Base-by-base conservation (phyloP, 2,888 invertebrate genomes). In the Oligia strigilis region DNA sequence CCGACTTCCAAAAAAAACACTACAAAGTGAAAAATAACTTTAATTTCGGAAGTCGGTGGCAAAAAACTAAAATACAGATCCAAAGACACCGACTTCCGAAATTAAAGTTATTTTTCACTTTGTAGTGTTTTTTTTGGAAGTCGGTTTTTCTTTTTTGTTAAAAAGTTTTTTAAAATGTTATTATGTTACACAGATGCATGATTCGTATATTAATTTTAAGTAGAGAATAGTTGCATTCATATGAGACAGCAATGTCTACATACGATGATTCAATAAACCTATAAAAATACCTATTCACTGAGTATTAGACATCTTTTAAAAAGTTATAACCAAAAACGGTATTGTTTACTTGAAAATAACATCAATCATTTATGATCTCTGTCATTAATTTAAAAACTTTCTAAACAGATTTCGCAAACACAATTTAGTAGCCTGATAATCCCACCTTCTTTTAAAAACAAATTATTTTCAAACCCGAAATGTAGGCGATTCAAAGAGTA, bases 351-450 rank as follows among this genome's bases (percentile, higher is more conserved):
- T 65, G 14, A 36, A 6, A 23, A 73, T 43, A 17, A 46, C 46
- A 72, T 64, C 36, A 17, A 9, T 58, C 13, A 65, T 58, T 78
- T 4, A 78, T 14, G 2, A n/a, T 60, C 4, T 46, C 55, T 4
- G 14, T 29, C 2, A 79, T 73, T 60, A 36, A 73, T 73, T 78
- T n/a, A 8, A 23, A 52, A 79, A 74, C 43, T 62, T 52, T 52
- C n/a, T 46, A n/a, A 52, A 60, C 52, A 80, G n/a, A 67, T 52
- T 73, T 74, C 1, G 4, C 52, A 5, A 55, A 74, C n/a, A 43
- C 23, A 52, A 80, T 58, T 36, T 4, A 36, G 1, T 46, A 49
- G 19, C 52, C 19, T n/a, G 40, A 71, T 70, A 43, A 49, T 72
- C 13, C 17, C 19, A 17, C 2, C 11, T 17, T 43, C 49, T 60